Conservation (phyloP, 1,140 invertebrate species). For the Arion vulgaris region DNA sequence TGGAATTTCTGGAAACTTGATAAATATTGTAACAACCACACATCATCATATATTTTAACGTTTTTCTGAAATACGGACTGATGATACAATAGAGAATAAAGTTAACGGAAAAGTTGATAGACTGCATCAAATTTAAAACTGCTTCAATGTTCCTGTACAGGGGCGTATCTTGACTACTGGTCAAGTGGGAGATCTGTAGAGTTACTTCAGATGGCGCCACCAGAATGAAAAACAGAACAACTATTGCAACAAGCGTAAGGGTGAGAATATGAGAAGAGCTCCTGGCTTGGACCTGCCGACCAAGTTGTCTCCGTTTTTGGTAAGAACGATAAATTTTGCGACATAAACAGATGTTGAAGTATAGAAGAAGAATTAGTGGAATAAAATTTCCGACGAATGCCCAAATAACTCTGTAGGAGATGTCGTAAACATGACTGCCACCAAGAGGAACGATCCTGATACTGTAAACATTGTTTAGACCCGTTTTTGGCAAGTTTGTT, state of each 20-base stretch:
- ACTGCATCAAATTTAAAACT: constrained; percentile 68
- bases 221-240: constrained; percentile 69
- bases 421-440: constrained; percentile 53
- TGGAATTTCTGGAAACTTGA: constrained; percentile 48
- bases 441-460: constrained; percentile 43
- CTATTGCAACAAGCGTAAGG: constrained; percentile 67
- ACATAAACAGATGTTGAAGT: constrained; percentile 66
- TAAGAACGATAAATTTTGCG: constrained; percentile 67
- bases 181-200: constrained; percentile 56
- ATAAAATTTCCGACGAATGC: constrained; percentile 68
- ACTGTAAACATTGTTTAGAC: not conserved
- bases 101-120: constrained; percentile 67
- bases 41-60: constrained; percentile 60
- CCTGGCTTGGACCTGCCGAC: constrained; percentile 41
- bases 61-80: constrained; percentile 64
- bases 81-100: constrained; percentile 68
- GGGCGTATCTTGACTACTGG: constrained; percentile 53
- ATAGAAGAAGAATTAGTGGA: constrained; percentile 65
- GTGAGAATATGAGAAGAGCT: constrained; percentile 62
- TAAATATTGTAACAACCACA: constrained; percentile 59
- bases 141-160: constrained; percentile 58
- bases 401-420: constrained; percentile 65
- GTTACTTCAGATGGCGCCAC: constrained; percentile 70
- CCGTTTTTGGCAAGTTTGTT: not conserved
- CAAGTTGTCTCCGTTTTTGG: constrained; percentile 62